Evolutionary conservation across 1,140 invertebrate species (phyloP), one percentile per base, ranked within the genome.

Genomic region (Lepidurus packardi): DNA sequence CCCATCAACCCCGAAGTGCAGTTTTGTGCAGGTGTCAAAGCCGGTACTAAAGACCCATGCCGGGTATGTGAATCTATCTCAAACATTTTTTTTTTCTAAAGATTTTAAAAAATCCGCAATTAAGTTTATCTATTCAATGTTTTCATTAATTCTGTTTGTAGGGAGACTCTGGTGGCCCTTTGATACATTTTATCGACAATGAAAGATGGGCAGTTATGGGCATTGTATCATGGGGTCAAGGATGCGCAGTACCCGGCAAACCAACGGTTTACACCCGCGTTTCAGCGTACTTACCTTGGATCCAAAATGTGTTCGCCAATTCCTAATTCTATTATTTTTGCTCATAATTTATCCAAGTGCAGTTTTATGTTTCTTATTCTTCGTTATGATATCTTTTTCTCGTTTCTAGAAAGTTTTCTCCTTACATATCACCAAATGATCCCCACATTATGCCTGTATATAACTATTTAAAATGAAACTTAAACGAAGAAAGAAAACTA

Each of bases 181-280:
- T 96, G 16, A 87, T 92, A 0, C 25, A 80, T 16, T 53, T 75
- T 1, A 3, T 53, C 74, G n/a, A 77, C 77, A 25, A 24, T 81
- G 74, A 43, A 3, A 43, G 44, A 11, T 43, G 41, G 24, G 10
- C 77, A 11, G 65, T 74, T 73, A 34, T 73, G 41, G 81, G 81
- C 7, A 79, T 81, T 44, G 81, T 81, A 24, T 81, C 81, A 8
- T 81, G 81, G 77, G 81, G 81, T 44, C 77, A 77, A 7, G 76
- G 79, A 43, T 81, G 81, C 73, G 81, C 79, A 1, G 87, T 90
- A 79, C 86, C 88, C 13, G 86, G 86, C 13, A 88, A 87, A 78
- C 92, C 92, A 0, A 92, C 92, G 0, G 86, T 93, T 24, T 93
- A 93, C 82, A 90, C 90, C 0, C 86, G 89, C 13, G 91, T 93